These are phyloP conservation scores for Apotomis betuletana DNA, from an alignment of 2,888 invertebrate genomes.

Conservation along the genomic window DNA sequence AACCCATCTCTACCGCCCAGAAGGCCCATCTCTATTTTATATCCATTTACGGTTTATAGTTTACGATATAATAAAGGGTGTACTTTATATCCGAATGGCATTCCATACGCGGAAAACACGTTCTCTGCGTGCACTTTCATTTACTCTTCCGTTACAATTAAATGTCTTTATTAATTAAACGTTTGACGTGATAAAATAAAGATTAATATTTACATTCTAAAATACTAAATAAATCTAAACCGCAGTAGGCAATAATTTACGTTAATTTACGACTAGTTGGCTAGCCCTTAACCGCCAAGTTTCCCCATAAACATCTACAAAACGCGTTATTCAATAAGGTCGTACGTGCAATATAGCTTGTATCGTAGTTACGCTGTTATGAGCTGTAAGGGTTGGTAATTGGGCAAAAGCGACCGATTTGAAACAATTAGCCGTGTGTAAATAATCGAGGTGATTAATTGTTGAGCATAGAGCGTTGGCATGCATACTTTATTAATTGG, in stretches of 20 bases:
- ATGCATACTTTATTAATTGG: constrained; percentile 3
- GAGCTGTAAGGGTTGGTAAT: background rate
- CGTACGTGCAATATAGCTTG: background rate
- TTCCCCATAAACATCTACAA: background rate
- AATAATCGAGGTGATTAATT: background rate
- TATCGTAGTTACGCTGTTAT: background rate
- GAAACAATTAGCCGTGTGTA: constrained; percentile 21
- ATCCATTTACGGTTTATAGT: too few relatives aligned
- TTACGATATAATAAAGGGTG: too few relatives aligned
- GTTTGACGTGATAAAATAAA: constrained; percentile 5
- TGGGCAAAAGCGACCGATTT: constrained; percentile 16
- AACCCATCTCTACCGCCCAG: too few relatives aligned
- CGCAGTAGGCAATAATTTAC: constrained; percentile 16
- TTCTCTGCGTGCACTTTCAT: background rate
- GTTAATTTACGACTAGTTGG: constrained; percentile 16
- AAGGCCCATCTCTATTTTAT: too few relatives aligned
- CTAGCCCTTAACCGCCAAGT: constrained; percentile 11
- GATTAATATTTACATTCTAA: constrained; percentile 5
- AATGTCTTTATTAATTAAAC: constrained; percentile 1
- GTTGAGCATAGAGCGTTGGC: background rate
- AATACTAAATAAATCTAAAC: constrained; percentile 18
- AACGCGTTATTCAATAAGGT: background rate
- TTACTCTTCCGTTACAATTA: background rate
- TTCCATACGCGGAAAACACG: too few relatives aligned
- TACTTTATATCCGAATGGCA: too few relatives aligned